Base-by-base conservation (phyloP, 2,888 invertebrate genomes). In the Cheilosia soror region DNA sequence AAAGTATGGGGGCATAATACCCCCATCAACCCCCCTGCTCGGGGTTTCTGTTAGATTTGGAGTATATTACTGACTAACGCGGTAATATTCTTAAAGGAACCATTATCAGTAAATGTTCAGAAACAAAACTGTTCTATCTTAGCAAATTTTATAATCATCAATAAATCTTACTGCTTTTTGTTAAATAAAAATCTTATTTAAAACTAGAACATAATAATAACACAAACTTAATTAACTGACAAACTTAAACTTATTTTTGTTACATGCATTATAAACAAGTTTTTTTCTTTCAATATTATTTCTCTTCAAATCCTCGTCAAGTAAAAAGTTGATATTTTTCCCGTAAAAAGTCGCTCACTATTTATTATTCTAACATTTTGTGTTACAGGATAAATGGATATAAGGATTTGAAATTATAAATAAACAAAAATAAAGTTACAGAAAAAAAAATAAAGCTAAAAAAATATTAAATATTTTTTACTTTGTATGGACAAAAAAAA, bases 401-500 rank as follows among this genome's bases (percentile, higher is more conserved):
- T 53, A 37, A 69, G 79, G 83, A 82, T n/a, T 68, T 25, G 13
- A 63, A 68, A 68, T 42, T 31, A 68, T 29, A 55, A 33, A 9
- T 20, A n/a, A 47, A 53, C 60, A 66, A 44, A 51, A 65, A 29
- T 11, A 13, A 53, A 68, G 15, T n/a, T 33, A 53, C 27, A 9
- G 4, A 68, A 62, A 76, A 49, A n/a, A 31, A 72, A 55, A 25
- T 63, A 77, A 37, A 11, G 49, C 53, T 51, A 57, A 83, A 72
- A 66, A 49, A 40, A 47, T 29, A 37, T 25, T n/a, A 20, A 20
- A 20, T 20, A 20, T 29, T 13, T 53, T 65, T 65, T 49, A 15
- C 20, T 33, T 62, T 69, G 37, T 42, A 49, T 79, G 66, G 47
- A 82, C 55, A 65, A 81, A 79, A 91, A 92, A 47, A 9, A 78